phyloP scores from a whole-genome alignment of 1,140 invertebrate genomes.

The Drosophila nasuta region DNA sequence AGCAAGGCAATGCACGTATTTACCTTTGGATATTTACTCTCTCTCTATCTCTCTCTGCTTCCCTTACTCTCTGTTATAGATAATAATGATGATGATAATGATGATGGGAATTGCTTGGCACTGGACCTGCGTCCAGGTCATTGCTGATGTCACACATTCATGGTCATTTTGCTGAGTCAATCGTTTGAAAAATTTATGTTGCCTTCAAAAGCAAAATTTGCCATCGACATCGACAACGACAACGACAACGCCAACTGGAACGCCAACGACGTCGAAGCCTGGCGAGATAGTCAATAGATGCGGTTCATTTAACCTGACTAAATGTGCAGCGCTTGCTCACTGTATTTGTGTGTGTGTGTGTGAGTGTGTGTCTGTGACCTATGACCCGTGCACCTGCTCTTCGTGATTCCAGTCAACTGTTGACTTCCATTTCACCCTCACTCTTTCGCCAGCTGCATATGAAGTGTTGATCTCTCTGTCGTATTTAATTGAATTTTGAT shows the following conservation, averaged over 20 bases:
- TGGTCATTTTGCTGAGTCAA: slow-evolving; percentile 82
- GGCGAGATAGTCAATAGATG: slow-evolving; percentile 77
- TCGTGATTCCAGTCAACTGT: slow-evolving; percentile 20
- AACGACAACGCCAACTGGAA: background rate
- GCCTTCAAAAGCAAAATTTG: slow-evolving; percentile 82
- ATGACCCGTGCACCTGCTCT: slow-evolving; percentile 50
- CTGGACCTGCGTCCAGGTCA: slow-evolving; percentile 14
- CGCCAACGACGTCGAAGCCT: slow-evolving; percentile 34
- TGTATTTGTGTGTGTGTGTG: slow-evolving; percentile 28
- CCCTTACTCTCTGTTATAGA: slow-evolving; percentile 18
- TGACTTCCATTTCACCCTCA: background rate
- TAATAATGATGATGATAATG: slow-evolving; percentile 30
- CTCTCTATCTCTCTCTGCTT: slow-evolving; percentile 10
- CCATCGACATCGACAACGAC: slow-evolving; percentile 44
- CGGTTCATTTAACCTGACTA: slow-evolving; percentile 81
- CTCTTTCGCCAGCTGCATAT: slow-evolving; percentile 45
- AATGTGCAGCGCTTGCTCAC: slow-evolving; percentile 70
- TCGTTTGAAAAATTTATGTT: slow-evolving; percentile 83
- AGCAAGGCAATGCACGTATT: slow-evolving; percentile 79
- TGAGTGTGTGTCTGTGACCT: background rate
- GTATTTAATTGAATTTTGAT: slow-evolving; percentile 77
- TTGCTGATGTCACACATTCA: slow-evolving; percentile 81
- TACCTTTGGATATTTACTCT: slow-evolving; percentile 77
- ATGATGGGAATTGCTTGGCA: slow-evolving; percentile 18
- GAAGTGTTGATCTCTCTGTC: slow-evolving; percentile 75